Evolutionary conservation across 2,888 invertebrate genomes (phyloP), one percentile per base, ranked within the genome.

Genomic region (Microplitis deprimator): DNA sequence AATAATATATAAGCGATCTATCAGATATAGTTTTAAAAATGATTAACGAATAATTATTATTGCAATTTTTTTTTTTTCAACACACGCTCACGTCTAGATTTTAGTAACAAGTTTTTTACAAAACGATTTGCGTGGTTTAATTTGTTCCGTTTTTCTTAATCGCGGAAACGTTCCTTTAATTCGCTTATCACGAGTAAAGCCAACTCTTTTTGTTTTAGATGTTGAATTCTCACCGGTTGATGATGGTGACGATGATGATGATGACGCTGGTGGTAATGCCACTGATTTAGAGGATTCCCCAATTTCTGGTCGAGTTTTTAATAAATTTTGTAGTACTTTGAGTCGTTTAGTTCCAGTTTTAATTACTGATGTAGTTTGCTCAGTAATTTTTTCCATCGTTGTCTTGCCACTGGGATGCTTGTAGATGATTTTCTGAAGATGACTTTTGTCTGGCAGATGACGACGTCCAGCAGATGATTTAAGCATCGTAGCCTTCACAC

Each of bases 271-370:
- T 29, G 29, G 29, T 29, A 4, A 29, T 2, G 77, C 72, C 1
- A 68, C 29, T 2, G 74, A 39, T 60, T 77, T 83, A 29, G 86
- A 84, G 1, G 85, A 80, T 73, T 87, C 87, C 5, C 84, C 86
- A 4, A 84, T 75, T 77, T 87, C 87, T 6, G 85, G 79, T 3
- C 82, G 82, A 2, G 79, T 79, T 67, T 85, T 87, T 10, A 80
- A 67, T 5, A 83, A 60, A 64, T 80, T 85, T 10, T 69, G 50
- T 59, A 81, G 79, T 10, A 88, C 82, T 78, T 87, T 88, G n/a
- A 88, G 73, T 74, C 88, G 83, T 68, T 88, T 88, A 5, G 87
- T 80, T 4, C 87, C 87, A 4, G 87, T 85, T 41, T 84, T 88
- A 6, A 88, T 81, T 7, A 84, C 77, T 1, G 82, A 81, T 39